A percentile compares a stretch with the other conserved stretches of the same genome.
Conservation (phyloP, 2,797 vertebrate genomes). For the Eulemur rubriventer region DNA sequence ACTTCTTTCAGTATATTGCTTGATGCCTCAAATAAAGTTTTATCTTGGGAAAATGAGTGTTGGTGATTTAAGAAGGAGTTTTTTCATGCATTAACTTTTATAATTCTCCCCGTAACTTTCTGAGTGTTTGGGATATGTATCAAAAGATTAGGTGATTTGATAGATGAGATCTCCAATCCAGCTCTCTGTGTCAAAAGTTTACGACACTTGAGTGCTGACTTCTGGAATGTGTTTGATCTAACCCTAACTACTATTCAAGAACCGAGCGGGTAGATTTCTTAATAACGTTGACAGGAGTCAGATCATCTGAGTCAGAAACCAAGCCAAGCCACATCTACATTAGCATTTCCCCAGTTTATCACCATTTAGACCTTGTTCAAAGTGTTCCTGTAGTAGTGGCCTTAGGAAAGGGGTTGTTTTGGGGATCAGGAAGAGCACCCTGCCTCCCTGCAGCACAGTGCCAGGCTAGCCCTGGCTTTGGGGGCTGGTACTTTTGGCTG, state of each 20-base stretch:
- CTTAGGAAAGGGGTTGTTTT: not conserved
- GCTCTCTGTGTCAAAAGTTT: not conserved
- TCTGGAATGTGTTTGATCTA: not conserved
- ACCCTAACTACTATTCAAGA: not conserved
- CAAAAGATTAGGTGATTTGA: not conserved
- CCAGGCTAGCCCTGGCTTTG: not conserved
- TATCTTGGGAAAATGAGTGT: slow-evolving; percentile 55
- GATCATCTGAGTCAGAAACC: not conserved
- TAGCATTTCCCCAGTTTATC: not conserved
- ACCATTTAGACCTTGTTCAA: not conserved
- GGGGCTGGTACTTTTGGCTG: not conserved
- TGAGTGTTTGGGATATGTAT: not conserved
- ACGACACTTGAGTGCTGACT: not conserved
- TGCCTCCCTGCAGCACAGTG: not conserved
- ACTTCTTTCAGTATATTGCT: slow-evolving; percentile 51
- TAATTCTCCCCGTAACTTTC: not conserved
- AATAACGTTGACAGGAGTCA: not conserved
- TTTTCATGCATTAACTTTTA: not conserved
- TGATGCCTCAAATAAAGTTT: slow-evolving; percentile 76
- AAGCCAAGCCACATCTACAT: not conserved
- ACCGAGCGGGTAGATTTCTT: not conserved
- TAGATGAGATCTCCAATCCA: not conserved
- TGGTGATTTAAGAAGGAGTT: not conserved
- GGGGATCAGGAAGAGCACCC: too few relatives aligned
- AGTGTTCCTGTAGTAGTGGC: not conserved